Evolutionary conservation across 2,797 vertebrate genomes (phyloP).

Genomic region (Neosilurus hyrtlii): DNA sequence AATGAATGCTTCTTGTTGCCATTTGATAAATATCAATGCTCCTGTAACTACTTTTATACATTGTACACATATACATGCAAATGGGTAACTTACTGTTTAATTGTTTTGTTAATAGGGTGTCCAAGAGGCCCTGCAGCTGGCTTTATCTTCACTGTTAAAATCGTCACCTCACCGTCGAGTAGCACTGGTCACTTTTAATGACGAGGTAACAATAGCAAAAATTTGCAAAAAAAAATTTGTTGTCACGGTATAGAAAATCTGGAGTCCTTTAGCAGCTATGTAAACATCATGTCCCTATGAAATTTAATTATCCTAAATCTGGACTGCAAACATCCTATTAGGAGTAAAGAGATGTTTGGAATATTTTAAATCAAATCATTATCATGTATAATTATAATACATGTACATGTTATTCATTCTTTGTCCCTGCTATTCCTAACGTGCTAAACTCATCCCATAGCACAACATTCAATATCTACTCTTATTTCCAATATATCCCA

Average conservation of each 20-base stretch:
- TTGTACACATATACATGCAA: neutral
- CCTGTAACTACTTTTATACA: neutral
- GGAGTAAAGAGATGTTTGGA: neutral
- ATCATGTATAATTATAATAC: neutral
- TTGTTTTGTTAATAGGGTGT: conserved; percentile 62
- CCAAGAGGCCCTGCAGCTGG: conserved; percentile 72
- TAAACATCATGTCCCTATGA: neutral
- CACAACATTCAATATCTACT: neutral
- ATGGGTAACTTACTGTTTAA: neutral
- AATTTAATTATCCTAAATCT: neutral
- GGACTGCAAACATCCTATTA: neutral
- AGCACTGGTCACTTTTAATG: conserved; percentile 73
- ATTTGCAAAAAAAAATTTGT: too few species aligned
- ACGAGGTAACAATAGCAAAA: conserved; percentile 63
- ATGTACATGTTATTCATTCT: neutral
- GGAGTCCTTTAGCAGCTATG: neutral
- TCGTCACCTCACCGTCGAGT: conserved; percentile 68
- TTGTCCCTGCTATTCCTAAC: neutral
- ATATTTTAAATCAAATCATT: neutral
- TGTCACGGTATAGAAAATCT: neutral
- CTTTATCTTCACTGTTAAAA: conserved; percentile 62
- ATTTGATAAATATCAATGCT: neutral
- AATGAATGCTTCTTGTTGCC: neutral
- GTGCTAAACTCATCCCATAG: neutral
- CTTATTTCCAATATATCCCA: neutral